A percentile compares a stretch with the other conserved stretches of the same genome.
Conservation (phyloP, 2,888 invertebrate species). For the Synergus gifuensis region DNA sequence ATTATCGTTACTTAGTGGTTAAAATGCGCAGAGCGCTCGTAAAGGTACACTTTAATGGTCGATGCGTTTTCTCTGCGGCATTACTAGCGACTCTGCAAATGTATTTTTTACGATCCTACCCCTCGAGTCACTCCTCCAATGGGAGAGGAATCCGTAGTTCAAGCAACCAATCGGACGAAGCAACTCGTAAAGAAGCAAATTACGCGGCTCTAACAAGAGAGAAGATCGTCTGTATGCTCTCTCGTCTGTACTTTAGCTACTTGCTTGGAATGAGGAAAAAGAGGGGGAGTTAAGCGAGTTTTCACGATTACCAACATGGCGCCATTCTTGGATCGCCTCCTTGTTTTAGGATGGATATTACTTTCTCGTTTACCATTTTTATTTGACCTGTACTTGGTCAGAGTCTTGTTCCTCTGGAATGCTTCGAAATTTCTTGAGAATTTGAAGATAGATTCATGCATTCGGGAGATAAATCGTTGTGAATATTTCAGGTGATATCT, state of each 20-base stretch:
- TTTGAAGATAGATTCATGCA: not conserved
- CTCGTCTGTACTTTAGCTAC: constrained; percentile 19
- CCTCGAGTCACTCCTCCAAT: constrained; percentile 5
- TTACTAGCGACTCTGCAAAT: constrained; percentile 24
- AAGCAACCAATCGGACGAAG: constrained; percentile 19
- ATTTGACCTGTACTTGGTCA: not conserved
- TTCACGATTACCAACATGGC: constrained; percentile 26
- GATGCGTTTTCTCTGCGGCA: constrained; percentile 33
- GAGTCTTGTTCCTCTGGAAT: not conserved
- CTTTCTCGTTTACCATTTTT: not conserved
- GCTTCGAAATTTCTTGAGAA: not conserved
- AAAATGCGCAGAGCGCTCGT: constrained; percentile 32
- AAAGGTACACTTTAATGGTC: constrained; percentile 33
- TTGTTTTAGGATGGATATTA: constrained; percentile 4
- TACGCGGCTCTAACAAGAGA: constrained; percentile 19
- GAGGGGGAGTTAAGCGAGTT: constrained; percentile 8
- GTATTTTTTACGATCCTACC: constrained; percentile 34
- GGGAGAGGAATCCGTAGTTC: constrained; percentile 6
- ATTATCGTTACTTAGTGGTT: constrained; percentile 37
- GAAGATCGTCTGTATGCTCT: not conserved
- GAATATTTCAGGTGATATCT: too few relatives aligned
- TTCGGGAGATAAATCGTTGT: not conserved
- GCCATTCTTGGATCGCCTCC: not conserved
- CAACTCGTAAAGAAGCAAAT: constrained; percentile 29
- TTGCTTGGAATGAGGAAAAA: not conserved